phyloP scores from a whole-genome alignment of 2,797 vertebrate species.

The Iguana delicatissima region DNA sequence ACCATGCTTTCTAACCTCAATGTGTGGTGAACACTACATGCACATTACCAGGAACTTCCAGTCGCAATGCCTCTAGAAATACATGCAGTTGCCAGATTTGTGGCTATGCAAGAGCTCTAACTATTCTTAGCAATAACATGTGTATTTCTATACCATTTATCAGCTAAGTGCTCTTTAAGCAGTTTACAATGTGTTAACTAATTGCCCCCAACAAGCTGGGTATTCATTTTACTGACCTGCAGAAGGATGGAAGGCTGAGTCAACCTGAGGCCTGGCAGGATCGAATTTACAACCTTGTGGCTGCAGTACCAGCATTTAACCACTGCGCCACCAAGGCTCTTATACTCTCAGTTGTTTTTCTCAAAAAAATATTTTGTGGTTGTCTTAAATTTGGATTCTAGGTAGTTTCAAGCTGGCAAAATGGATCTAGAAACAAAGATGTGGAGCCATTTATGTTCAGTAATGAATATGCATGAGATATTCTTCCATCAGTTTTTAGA shows the following conservation, averaged over 20 bases:
- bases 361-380: neutral
- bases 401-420: neutral
- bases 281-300: too few species aligned
- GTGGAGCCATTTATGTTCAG: neutral
- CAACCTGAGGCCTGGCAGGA: too few species aligned
- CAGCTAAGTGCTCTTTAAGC: too few species aligned
- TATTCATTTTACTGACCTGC: too few species aligned
- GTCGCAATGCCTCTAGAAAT: neutral
- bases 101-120: neutral
- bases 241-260: too few species aligned
- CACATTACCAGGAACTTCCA: neutral
- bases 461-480: neutral
- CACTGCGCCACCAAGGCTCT: too few species aligned
- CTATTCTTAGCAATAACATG: neutral
- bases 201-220: too few species aligned
- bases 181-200: too few species aligned
- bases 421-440: neutral
- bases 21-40: neutral
- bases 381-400: neutral
- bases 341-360: neutral
- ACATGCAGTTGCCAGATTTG: too few species aligned
- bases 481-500: neutral
- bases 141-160: too few species aligned
- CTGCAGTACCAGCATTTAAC: too few species aligned
- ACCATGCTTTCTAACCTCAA: neutral